Evolutionary conservation across 1,140 invertebrate genomes (phyloP), one percentile per base, ranked within the genome.

Genomic region (Scaptomyza pallida): DNA sequence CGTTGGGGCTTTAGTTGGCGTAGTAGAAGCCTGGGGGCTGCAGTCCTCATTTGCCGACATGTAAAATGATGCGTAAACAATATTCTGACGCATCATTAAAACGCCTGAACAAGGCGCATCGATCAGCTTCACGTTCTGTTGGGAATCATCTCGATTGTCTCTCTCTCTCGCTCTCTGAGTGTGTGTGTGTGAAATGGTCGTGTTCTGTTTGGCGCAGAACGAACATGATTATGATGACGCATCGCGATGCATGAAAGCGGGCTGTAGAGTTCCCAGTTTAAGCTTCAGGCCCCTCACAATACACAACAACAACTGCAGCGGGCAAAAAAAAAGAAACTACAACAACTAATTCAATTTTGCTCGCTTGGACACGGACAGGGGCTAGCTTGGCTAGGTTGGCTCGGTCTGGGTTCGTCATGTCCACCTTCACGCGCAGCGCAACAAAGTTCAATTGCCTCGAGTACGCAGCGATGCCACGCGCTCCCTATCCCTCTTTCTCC

Each of bases 81-180:
- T 88, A 88, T 88, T 86, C 82, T 88, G 82, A 88, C 82, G 82
- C 82, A 88, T 86, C 82, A 86, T 86, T 86, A 86, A 86, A 86
- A 88, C 82, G 82, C 82, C 82, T 67, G 82, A 75, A 78, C 82
- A 71, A 75, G 76, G 74, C 70, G 48, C 40, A 69, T 72, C 71
- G 64, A 79, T 74, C 81, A 80, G 73, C 60, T 74, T 47, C 54
- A 65, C 52, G 72, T 75, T 63, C 79, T 75, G 71, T 75, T 51
- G 71, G 50, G 64, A 65, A 83, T 74, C 75, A 56, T 26, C 64
- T 59, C 26, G 62, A 62, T 43, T 30, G 26, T 30, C 26, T 30
- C 26, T 30, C 6, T 30, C 0, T 21, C 19, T 21, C 19, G 2
- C 19, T 40, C 40, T 33, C 5, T 10, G 30, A 26, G 43, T 30